A percentile compares a stretch with the other conserved stretches of the same genome.
These are phyloP conservation scores for Epicauta chinensis DNA, from an alignment of 1,140 invertebrate genomes.

Conservation along the genomic window DNA sequence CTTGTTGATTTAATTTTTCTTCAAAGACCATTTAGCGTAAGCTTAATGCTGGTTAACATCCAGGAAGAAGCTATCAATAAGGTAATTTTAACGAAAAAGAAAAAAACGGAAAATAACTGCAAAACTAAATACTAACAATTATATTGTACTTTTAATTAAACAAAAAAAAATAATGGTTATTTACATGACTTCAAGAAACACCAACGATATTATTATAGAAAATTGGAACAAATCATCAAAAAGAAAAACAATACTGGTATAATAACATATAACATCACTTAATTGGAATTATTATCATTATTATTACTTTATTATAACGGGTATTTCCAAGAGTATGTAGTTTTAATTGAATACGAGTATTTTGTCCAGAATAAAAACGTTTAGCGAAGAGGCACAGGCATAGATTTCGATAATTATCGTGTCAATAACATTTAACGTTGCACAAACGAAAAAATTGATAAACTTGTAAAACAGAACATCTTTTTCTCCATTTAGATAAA, in stretches of 20 bases:
- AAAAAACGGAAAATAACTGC: not conserved
- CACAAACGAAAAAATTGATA: too few relatives aligned
- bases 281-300: too few relatives aligned
- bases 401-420: not conserved
- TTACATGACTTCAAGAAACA: constrained; percentile 16
- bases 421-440: too few relatives aligned
- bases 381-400: constrained; percentile 7
- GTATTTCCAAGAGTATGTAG: too few relatives aligned
- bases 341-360: too few relatives aligned
- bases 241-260: not conserved
- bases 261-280: too few relatives aligned
- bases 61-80: not conserved
- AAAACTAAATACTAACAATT: constrained; percentile 14
- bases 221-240: not conserved
- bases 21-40: not conserved
- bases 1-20: not conserved
- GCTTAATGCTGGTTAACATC: constrained; percentile 5
- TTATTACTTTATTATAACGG: too few relatives aligned
- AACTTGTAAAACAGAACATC: constrained; percentile 3
- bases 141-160: constrained; percentile 14
- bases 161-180: constrained; percentile 13
- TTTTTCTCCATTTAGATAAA: constrained; percentile 6
- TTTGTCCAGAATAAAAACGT: too few relatives aligned
- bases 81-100: too few relatives aligned
- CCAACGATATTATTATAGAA: not conserved